These are phyloP conservation scores for Andrena cerasifolii DNA, from an alignment of 1,140 invertebrate genomes.

Conservation along the genomic window DNA sequence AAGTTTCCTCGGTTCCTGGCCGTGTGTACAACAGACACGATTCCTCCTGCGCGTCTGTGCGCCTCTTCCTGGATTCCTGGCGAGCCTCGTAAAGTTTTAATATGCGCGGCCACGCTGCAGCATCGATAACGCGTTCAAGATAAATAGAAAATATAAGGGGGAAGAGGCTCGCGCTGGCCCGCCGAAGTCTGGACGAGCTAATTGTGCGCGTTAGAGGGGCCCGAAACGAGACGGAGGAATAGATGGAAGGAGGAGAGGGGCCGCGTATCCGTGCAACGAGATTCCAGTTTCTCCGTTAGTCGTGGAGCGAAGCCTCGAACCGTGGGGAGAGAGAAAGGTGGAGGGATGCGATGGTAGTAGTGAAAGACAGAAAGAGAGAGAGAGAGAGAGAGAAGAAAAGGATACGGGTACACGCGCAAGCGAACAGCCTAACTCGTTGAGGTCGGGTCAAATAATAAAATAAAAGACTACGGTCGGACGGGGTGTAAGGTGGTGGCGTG, in stretches of 20 bases:
- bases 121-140: constrained; percentile 41
- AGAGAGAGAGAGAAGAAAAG: not conserved
- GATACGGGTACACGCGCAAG: constrained; percentile 29
- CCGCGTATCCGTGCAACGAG: constrained; percentile 50
- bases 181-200: constrained; percentile 40
- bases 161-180: not conserved
- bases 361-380: constrained; percentile 7
- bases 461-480: constrained; percentile 67
- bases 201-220: constrained; percentile 43
- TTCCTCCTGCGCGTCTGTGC: not conserved
- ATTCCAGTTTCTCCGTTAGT: constrained; percentile 71
- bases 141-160: constrained; percentile 48
- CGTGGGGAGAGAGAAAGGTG: constrained; percentile 22
- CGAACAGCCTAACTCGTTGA: constrained; percentile 68
- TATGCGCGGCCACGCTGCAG: constrained; percentile 28
- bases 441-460: constrained; percentile 72
- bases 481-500: constrained; percentile 71
- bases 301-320: constrained; percentile 32
- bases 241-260: constrained; percentile 2
- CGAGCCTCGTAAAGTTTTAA: constrained; percentile 53
- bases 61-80: constrained; percentile 50
- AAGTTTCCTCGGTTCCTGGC: constrained; percentile 26
- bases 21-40: constrained; percentile 3
- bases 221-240: constrained; percentile 21
- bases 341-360: not conserved